Evolutionary conservation across 2,797 vertebrate species (phyloP).

Genomic region (Cirrhinus molitorella): DNA sequence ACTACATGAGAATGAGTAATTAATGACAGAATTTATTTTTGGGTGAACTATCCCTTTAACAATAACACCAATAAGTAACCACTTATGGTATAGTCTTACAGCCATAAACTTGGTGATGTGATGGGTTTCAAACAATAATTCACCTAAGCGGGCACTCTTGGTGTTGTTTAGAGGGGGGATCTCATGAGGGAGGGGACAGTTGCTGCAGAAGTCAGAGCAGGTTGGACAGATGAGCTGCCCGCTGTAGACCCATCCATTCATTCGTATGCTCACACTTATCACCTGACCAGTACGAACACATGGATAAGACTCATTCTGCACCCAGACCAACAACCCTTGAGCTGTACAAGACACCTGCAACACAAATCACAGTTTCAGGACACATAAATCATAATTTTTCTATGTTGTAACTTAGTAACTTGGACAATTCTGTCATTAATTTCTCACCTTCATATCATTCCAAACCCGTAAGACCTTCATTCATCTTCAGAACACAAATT

Average conservation of each 20-base stretch:
- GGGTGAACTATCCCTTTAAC: no score
- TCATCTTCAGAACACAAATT: no score
- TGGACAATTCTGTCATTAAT: no score
- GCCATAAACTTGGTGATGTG: background rate
- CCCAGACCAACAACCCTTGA: conserved; percentile 86
- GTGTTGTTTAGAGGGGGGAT: conserved; percentile 83
- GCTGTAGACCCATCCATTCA: conserved; percentile 88
- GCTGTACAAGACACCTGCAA: conserved; percentile 87
- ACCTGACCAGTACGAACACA: conserved; percentile 87
- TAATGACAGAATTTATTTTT: no score
- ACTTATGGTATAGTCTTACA: no score
- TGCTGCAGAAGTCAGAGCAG: conserved; percentile 88
- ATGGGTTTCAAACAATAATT: conserved; percentile 39
- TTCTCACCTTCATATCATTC: no score
- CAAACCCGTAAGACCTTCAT: no score
- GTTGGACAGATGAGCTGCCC: conserved; percentile 91
- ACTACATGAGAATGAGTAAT: no score
- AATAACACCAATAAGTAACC: no score
- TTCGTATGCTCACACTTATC: conserved; percentile 84
- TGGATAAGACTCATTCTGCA: conserved; percentile 84
- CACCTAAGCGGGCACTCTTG: conserved; percentile 84
- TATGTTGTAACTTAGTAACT: no score
- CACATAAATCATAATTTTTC: background rate
- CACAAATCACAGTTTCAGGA: conserved; percentile 24
- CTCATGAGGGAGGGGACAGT: conserved; percentile 87